Conservation (phyloP, 53 echinoderm and acorn worm species). For the Luidia sarsii region DNA sequence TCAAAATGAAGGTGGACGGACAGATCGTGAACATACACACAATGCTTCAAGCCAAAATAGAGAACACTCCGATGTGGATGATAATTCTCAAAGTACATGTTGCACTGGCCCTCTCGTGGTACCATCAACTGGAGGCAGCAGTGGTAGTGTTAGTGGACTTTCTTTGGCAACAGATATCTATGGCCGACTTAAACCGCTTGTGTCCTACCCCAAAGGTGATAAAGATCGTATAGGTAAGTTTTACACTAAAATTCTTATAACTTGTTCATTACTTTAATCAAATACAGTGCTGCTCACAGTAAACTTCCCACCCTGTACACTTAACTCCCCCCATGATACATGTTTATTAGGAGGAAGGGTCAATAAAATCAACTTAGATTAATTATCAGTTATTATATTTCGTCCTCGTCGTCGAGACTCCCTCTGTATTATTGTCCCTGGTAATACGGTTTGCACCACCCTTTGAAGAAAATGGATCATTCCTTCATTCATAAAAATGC, state of each 20-base stretch:
- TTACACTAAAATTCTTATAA: not conserved
- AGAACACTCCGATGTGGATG: constrained; percentile 39
- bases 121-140: constrained; percentile 34
- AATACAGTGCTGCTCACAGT: too few species aligned
- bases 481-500: too few species aligned
- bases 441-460: too few species aligned
- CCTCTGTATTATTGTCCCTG: too few species aligned
- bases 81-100: constrained; percentile 22
- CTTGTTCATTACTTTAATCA: not conserved
- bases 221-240: constrained; percentile 45
- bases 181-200: constrained; percentile 91
- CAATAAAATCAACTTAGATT: too few species aligned
- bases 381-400: too few species aligned
- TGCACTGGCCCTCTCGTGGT: constrained; percentile 7
- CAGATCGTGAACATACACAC: constrained; percentile 43
- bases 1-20: constrained; percentile 32
- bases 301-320: too few species aligned
- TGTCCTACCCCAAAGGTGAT: constrained; percentile 52
- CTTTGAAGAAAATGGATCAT: too few species aligned
- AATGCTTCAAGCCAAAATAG: not conserved
- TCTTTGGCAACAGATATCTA: constrained; percentile 98
- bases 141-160: constrained; percentile 47
- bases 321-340: too few species aligned
- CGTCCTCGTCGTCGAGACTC: too few species aligned
- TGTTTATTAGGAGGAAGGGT: too few species aligned